These are phyloP conservation scores for Casuarius casuarius DNA, from an alignment of 2,113 vertebrate species.

Conservation along the genomic window DNA sequence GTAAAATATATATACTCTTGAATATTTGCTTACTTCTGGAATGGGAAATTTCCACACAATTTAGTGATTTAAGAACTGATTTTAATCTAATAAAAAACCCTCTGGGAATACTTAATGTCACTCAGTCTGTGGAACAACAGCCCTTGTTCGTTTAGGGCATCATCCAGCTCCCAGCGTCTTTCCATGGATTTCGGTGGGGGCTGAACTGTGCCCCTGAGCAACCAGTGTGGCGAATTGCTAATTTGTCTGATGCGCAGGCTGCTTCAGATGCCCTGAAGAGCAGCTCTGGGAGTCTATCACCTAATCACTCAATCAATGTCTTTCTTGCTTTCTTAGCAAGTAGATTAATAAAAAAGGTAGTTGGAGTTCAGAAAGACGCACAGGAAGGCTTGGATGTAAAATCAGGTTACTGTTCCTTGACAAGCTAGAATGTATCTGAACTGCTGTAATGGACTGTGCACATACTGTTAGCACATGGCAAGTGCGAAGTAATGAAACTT, in stretches of 20 bases:
- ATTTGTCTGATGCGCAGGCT: neutral
- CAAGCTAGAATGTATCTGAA: neutral
- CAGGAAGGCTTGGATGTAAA: neutral
- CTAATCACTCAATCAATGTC: neutral
- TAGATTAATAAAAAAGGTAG: neutral
- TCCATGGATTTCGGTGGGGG: neutral
- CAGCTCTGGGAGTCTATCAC: neutral
- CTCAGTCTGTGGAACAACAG: slow-evolving; percentile 35
- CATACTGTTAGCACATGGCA: neutral
- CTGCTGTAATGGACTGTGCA: neutral
- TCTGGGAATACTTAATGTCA: slow-evolving; percentile 40
- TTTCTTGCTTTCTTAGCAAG: neutral
- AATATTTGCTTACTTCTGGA: slow-evolving; percentile 68
- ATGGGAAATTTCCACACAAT: slow-evolving; percentile 64
- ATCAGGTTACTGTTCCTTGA: neutral
- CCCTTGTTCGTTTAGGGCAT: slow-evolving; percentile 44
- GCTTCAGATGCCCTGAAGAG: neutral
- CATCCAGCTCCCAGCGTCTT: neutral
- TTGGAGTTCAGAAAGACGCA: neutral
- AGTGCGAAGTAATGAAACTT: neutral
- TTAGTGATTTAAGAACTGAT: slow-evolving; percentile 64
- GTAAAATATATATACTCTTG: slow-evolving; percentile 66
- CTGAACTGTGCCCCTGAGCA: neutral
- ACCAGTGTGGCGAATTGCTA: neutral
- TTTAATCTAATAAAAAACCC: slow-evolving; percentile 50